A percentile compares a stretch with the other conserved stretches of the same genome.
These are phyloP conservation scores for Tupaia tana DNA, from an alignment of 2,113 vertebrate species.

Conservation along the genomic window DNA sequence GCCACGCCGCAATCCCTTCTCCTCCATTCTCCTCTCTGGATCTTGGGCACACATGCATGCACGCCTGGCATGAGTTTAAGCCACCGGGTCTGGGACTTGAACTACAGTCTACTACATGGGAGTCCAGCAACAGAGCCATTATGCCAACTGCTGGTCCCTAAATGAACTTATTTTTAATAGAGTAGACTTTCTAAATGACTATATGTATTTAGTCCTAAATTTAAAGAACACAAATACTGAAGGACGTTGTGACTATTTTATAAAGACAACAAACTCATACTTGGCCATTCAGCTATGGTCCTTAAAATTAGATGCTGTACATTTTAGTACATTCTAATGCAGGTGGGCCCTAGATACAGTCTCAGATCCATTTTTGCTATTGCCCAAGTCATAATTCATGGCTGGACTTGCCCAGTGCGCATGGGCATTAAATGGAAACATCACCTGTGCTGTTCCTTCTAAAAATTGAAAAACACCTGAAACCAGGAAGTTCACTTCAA, in stretches of 20 bases:
- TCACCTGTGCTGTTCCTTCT: neutral
- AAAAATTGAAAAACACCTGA: neutral
- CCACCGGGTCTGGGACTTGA: too few relatives aligned
- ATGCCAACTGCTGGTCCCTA: too few relatives aligned
- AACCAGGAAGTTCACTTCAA: conserved; percentile 13
- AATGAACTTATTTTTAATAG: neutral
- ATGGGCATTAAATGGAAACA: conserved; percentile 13
- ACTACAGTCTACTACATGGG: too few relatives aligned
- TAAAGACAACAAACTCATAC: neutral
- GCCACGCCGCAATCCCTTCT: too few relatives aligned
- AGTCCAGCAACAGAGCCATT: too few relatives aligned
- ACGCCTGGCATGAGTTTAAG: too few relatives aligned
- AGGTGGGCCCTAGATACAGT: neutral
- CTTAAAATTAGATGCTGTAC: conserved; percentile 14
- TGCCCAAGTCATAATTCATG: neutral
- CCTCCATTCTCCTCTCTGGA: too few relatives aligned
- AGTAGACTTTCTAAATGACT: conserved; percentile 15
- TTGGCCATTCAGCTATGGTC: neutral
- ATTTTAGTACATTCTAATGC: conserved; percentile 15
- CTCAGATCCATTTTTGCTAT: conserved; percentile 8
- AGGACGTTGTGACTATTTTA: neutral
- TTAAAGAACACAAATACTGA: conserved; percentile 6
- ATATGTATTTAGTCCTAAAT: conserved; percentile 30
- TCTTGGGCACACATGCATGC: too few relatives aligned
- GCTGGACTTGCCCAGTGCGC: neutral